These are phyloP conservation scores for Ceratina calcarata DNA, from an alignment of 1,140 invertebrate genomes.

Conservation along the genomic window DNA sequence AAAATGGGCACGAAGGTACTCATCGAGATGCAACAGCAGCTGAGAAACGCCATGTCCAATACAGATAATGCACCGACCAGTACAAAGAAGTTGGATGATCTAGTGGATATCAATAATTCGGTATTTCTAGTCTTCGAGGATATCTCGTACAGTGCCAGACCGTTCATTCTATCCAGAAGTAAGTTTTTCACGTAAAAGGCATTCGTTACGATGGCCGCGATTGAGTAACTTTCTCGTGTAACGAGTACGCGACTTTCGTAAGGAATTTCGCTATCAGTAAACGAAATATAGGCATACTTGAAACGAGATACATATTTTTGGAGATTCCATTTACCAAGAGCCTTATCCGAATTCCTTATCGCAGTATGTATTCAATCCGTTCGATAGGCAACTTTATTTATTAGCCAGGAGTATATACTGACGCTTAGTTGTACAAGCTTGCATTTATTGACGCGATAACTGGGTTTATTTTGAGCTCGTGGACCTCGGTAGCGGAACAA, in stretches of 20 bases:
- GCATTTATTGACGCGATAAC: too few species aligned
- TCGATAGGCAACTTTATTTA: background rate
- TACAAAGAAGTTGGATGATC: constrained; percentile 31
- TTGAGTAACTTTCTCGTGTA: background rate
- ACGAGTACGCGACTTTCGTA: background rate
- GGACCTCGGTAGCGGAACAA: too few species aligned
- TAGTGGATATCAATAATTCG: constrained; percentile 37
- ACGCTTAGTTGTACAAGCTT: too few species aligned
- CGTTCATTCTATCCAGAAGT: constrained; percentile 66
- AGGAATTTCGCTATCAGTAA: background rate
- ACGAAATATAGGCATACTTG: background rate
- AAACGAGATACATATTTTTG: background rate
- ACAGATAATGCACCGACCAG: constrained; percentile 18
- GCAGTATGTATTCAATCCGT: background rate
- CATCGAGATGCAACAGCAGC: constrained; percentile 41
- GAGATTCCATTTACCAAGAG: background rate
- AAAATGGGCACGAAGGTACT: constrained; percentile 42
- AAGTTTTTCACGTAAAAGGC: constrained; percentile 4
- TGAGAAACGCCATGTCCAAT: constrained; percentile 1
- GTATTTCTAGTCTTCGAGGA: constrained; percentile 68
- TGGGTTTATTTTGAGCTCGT: too few species aligned
- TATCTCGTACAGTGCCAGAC: constrained; percentile 64
- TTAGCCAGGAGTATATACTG: too few species aligned
- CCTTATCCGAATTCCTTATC: background rate
- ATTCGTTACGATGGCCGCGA: background rate